Evolutionary conservation across 1,140 invertebrate genomes (phyloP), one percentile per base, ranked within the genome.

Genomic region (Drosophila ironensis): DNA sequence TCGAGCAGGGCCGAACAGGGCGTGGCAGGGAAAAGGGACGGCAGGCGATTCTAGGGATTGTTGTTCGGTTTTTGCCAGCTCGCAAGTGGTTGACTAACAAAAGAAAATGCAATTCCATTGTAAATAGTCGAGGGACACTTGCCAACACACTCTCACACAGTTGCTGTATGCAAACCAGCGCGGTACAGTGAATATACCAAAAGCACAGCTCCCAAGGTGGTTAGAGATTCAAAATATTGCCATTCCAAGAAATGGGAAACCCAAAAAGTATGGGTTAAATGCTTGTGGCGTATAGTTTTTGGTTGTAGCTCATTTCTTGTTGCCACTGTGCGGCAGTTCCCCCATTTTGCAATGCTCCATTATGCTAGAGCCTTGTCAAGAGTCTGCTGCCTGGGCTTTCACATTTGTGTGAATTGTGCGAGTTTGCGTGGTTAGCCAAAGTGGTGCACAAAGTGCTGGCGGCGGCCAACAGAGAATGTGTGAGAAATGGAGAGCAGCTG

Each of bases 101-200:
- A 77, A 82, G 72, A 76, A 72, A 73, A 67, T 84, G 80, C 78
- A 78, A 63, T 86, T 60, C 74, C 54, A 84, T 84, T 86, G 78
- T 86, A 84, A 84, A 84, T 86, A 86, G 61, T 84, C 63, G 63
- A 72, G 77, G 66, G 74, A 80, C 44, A 70, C 48, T 53, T 30
- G 37, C 53, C 40, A 19, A 28, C 12, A 56, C 37, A 56, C n/a
- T 16, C 35, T 12, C 33, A 37, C 20, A 25, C 28, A 30, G 30
- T 47, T 67, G 3, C 11, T 16, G 27, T 22, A 28, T 25, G 45
- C 47, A 53, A 56, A 9, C 25, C n/a, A n/a, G n/a, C n/a, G n/a
- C n/a, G n/a, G n/a, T n/a, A n/a, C n/a, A n/a, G n/a, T n/a, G n/a
- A n/a, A n/a, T n/a, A n/a, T n/a, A n/a, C n/a, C n/a, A n/a, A n/a